These are phyloP conservation scores for Lypha dubia DNA, from an alignment of 2,888 invertebrate species.

Conservation along the genomic window DNA sequence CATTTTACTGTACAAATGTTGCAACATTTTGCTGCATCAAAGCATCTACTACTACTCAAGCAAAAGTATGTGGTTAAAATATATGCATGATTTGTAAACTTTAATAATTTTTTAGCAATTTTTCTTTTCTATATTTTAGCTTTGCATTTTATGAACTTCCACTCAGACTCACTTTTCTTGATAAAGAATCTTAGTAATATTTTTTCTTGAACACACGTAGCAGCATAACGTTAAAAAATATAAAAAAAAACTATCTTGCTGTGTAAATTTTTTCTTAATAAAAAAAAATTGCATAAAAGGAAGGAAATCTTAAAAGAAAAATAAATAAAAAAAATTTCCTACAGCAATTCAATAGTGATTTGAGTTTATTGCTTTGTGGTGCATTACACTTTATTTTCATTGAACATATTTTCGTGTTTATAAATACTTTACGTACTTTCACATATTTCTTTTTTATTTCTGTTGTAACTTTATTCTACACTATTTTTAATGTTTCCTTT, in stretches of 20 bases:
- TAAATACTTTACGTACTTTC: slow-evolving; percentile 18
- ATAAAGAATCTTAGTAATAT: slow-evolving; percentile 61
- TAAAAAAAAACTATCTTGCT: slow-evolving; percentile 11
- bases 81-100: slow-evolving; percentile 66
- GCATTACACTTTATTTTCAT: slow-evolving; percentile 72
- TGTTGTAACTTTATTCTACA: slow-evolving; percentile 8
- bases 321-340: slow-evolving; percentile 38
- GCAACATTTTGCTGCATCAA: slow-evolving; percentile 16
- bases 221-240: slow-evolving; percentile 42
- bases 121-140: slow-evolving; percentile 48
- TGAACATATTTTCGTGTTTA: slow-evolving; percentile 63
- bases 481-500: slow-evolving; percentile 40
- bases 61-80: slow-evolving; percentile 37
- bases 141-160: slow-evolving; percentile 62
- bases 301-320: slow-evolving; percentile 18
- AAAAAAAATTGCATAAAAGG: background rate
- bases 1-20: background rate
- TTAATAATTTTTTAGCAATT: slow-evolving; percentile 54
- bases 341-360: slow-evolving; percentile 69
- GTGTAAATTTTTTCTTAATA: slow-evolving; percentile 9
- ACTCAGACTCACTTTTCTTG: slow-evolving; percentile 36
- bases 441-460: slow-evolving; percentile 39
- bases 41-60: background rate
- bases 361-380: slow-evolving; percentile 70
- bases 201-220: slow-evolving; percentile 58